Base-by-base conservation (phyloP, 2,797 vertebrate genomes). In the Argya squamiceps region DNA sequence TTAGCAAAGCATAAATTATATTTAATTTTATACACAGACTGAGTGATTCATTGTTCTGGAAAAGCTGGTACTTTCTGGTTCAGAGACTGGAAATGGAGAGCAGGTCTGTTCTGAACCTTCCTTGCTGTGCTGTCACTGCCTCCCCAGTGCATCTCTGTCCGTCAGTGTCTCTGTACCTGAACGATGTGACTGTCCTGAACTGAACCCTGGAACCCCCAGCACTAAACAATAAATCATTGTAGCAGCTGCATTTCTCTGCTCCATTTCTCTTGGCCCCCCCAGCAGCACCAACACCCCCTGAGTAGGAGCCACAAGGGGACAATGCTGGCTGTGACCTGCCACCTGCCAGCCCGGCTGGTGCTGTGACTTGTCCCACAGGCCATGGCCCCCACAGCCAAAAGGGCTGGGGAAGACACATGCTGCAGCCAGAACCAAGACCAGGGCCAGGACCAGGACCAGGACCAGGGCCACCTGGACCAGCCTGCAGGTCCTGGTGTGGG, bases 1-100 rank as follows among this genome's bases (percentile, higher is more conserved):
- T 98, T 98, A 98, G 94, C 96, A 97, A 97, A 97, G 94, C 96
- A 97, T 97, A 98, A 97, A 98, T 98, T 97, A 96, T 96, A 93
- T 97, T 98, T 97, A 96, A 97, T 98, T 97, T 96, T 97, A 80
- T 97, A 75, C 91, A 67, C 81, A 77, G 49, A 86, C 83, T 71
- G 95, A 91, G 84, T 96, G 96, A 97, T 85, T 97, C 95, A 96
- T 95, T 91, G 95, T 91, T 96, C 93, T 96, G 95, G 92, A 96
- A 96, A 96, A 92, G 78, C 71, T 64, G 92, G 88, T 83, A n/a
- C 44, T 87, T 20, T n/a, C 84, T 84, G 87, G 89, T 89, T 97
- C 87, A 93, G 92, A 88, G 94, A 44, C 19, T 92, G 94, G 79
- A 94, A 96, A 70, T 50, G 77, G 77, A 92, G 85, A 92, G 65